A percentile compares a stretch with the other conserved stretches of the same genome.
phyloP scores from a whole-genome alignment of 2,113 vertebrate genomes.

The Uria aalge region DNA sequence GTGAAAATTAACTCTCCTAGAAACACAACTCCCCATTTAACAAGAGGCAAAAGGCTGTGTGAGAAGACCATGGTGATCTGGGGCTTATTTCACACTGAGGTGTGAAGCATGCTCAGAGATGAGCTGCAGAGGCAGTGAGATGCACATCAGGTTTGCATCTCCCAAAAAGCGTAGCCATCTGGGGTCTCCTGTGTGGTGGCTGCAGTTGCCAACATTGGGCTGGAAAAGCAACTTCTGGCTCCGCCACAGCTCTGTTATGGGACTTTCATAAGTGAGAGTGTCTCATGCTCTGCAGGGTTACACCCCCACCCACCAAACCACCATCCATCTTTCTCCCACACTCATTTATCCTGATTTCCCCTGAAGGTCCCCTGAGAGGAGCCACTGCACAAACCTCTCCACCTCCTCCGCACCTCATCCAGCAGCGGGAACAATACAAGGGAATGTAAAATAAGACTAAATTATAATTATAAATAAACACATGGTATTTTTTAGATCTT shows the following conservation, averaged over 20 bases:
- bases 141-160: accelerated
- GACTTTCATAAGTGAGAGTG: not conserved
- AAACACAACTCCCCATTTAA: not conserved
- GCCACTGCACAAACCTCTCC: not conserved
- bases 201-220: not conserved
- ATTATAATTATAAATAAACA: not conserved
- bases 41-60: not conserved
- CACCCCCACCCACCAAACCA: not conserved
- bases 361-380: not conserved
- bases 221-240: not conserved
- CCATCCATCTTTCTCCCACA: not conserved
- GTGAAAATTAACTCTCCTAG: not conserved
- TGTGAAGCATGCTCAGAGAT: not conserved
- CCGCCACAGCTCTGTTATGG: not conserved
- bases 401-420: not conserved
- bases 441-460: accelerated
- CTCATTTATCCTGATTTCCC: not conserved
- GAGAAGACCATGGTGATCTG: not conserved
- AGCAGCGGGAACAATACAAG: not conserved
- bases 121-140: not conserved
- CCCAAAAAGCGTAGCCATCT: not conserved
- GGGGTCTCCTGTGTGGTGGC: not conserved
- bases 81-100: not conserved
- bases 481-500: not conserved
- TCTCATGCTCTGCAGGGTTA: not conserved